Conservation (phyloP, 2,113 vertebrate genomes). For the Desmodus rotundus region DNA sequence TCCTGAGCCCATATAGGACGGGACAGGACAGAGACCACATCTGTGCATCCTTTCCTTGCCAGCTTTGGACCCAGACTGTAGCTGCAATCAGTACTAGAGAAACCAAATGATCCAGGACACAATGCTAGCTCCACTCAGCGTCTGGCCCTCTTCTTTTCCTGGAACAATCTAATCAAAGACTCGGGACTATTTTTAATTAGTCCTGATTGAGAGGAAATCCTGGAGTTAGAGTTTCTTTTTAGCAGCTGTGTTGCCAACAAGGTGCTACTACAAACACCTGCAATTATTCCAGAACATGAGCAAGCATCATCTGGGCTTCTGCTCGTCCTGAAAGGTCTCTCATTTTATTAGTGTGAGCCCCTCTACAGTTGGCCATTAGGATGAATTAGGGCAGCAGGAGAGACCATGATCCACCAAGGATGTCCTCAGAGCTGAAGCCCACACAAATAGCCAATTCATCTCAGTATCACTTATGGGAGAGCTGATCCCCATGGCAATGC, state of each 20-base stretch:
- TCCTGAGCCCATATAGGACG: neutral
- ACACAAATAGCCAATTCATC: neutral
- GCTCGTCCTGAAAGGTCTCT: neutral
- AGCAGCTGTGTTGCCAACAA: conserved; percentile 32
- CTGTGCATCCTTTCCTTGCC: neutral
- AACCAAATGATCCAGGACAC: neutral
- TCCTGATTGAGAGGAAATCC: conserved; percentile 17
- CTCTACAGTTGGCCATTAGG: neutral
- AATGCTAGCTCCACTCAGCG: neutral
- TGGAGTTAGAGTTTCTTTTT: conserved; percentile 28
- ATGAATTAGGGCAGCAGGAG: conserved; percentile 16
- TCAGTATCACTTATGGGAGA: neutral
- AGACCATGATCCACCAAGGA: neutral
- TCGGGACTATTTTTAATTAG: conserved; percentile 7
- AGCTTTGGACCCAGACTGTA: neutral
- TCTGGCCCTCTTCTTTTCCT: neutral
- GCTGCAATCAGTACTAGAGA: neutral
- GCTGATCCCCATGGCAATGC: neutral
- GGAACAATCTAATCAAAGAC: neutral
- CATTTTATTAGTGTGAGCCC: neutral
- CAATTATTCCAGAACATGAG: neutral
- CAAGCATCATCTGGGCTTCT: neutral
- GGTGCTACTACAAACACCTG: conserved; percentile 33
- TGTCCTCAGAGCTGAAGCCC: neutral
- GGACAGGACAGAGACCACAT: neutral